phyloP scores from a whole-genome alignment of 2,113 vertebrate genomes.

The Carollia perspicillata region DNA sequence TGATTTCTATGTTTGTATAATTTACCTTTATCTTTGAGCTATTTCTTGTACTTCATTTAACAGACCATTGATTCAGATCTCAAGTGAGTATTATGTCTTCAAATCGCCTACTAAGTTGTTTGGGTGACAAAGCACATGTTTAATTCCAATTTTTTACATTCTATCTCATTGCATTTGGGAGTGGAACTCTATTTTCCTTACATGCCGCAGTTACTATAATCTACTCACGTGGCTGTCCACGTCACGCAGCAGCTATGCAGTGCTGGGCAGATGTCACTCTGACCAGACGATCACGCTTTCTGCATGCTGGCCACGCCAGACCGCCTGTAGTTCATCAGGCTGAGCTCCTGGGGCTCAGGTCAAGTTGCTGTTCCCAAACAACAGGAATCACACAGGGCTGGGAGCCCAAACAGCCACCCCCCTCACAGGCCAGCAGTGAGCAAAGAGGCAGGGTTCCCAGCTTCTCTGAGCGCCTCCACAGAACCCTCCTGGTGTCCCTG shows the following conservation, averaged over 20 bases:
- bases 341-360: neutral
- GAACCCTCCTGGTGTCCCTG: neutral
- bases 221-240: neutral
- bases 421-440: neutral
- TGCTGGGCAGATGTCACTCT: neutral
- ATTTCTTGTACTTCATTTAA: neutral
- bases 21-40: neutral
- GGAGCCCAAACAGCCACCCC: neutral
- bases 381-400: neutral
- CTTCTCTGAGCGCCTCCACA: neutral
- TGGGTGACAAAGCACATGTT: neutral
- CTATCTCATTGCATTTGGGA: neutral
- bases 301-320: neutral
- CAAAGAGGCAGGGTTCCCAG: neutral
- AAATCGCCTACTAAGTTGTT: neutral
- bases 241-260: neutral
- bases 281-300: neutral
- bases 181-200: neutral
- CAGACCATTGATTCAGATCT: neutral
- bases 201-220: neutral
- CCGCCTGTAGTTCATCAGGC: neutral
- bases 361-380: neutral
- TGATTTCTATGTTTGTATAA: neutral
- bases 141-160: neutral
- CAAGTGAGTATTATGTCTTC: neutral